Evolutionary conservation across 2,888 invertebrate species (phyloP), one percentile per base, ranked within the genome.

Genomic region (Ornithoptera alexandrae): DNA sequence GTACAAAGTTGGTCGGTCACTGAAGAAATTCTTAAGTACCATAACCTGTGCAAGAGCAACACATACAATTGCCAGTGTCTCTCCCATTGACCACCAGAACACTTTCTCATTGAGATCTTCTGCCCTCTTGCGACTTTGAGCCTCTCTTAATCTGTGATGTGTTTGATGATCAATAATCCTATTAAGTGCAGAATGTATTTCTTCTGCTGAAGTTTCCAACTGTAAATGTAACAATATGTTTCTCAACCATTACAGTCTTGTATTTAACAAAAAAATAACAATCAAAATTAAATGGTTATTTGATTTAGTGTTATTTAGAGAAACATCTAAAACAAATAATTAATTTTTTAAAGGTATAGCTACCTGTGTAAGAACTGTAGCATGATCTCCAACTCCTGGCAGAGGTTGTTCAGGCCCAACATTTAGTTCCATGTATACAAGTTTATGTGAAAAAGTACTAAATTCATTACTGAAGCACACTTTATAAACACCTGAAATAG

Each of bases 391-490:
- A 68, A 97, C 89, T 20, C 97, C 97, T 18, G 97, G 97, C 36
- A 97, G 88, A 0, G 97, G 95, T 62, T 95, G 94, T 86, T 98
- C 98, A 22, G 98, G 98, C 4, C 98, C 98, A 42, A 98, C 97
- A 95, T 98, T 97, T 81, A 99, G 96, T 87, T 99, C 99, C 96
- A 99, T 97, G 88, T 99, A 99, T 36, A 99, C 98, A 75, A 99
- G 94, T 90, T 99, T 99, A 85, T 99, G 99, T 10, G 98, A 98
- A 89, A 99, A 99, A 68, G 99, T 99, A 63, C 99, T 99, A 87
- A 99, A 99, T 88, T 99, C 98, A 92, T 99, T 99, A 86, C 98
- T 98, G 89, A 99, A 99, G 90, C 99, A 99, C 17, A 96, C 96
- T 73, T 95, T 95, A 83, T 97, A 98, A 0, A 96, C 93, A 73